Evolutionary conservation across 2,888 invertebrate species (phyloP), one percentile per base, ranked within the genome.

Genomic region (Pyrocoelia pectoralis): DNA sequence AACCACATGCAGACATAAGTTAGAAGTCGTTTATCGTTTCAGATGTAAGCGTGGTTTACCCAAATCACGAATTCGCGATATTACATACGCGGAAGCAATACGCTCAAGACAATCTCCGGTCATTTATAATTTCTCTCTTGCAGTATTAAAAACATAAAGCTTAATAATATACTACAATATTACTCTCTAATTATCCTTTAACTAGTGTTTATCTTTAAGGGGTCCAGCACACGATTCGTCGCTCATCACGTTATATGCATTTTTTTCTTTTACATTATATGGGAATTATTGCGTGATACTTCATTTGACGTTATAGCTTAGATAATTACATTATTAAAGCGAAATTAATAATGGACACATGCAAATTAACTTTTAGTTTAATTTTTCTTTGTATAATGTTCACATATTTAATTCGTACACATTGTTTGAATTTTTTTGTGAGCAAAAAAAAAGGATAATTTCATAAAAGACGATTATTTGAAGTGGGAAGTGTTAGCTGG

Each of bases 41-140:
- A 55, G 60, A 63, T 61, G 61, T 56, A 61, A 68, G 61, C 70
- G 70, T 70, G 70, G 67, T 66, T 65, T 65, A 66, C 70, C 70
- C 58, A 70, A 70, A 70, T 70, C 70, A 70, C 70, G 70, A 70
- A 65, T 61, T 67, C 41, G 15, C 66, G 62, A 66, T 68, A 67
- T 62, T 58, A 69, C 65, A 69, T 63, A 67, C 59, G 66, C 68
- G 69, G 66, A 66, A 69, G 67, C 62, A 64, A 68, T 61, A 68
- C 52, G 58, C 54, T 61, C 18, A 48, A 55, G 48, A 53, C 24
- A 56, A 66, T 62, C 57, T 28, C 12, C 50, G 50, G 17, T 29
- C 62, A 59, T 62, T 50, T 62, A 62, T 62, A 58, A 60, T 66
- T 57, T 57, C 57, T 57, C n/a, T 24, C 3, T 38, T 12, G 38